Evolutionary conservation across 2,888 invertebrate genomes (phyloP).

Genomic region (Tachina lurida): DNA sequence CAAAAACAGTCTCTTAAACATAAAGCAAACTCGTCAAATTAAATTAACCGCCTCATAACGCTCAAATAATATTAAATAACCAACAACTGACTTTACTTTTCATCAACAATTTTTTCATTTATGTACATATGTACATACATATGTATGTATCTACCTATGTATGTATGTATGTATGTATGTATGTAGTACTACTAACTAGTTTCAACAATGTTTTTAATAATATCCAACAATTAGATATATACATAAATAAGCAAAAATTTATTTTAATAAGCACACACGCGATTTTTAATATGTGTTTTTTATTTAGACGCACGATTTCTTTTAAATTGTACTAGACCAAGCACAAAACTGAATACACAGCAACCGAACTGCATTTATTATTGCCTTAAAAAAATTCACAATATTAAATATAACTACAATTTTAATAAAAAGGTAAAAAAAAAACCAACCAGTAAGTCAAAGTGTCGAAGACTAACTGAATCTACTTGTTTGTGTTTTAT

Average conservation of each 20-base stretch:
- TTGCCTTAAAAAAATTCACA: constrained; percentile 6
- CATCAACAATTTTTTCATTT: constrained; percentile 23
- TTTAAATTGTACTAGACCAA: constrained; percentile 24
- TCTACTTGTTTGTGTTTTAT: constrained; percentile 59
- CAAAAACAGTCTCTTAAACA: constrained; percentile 43
- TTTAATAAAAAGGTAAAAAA: constrained; percentile 19
- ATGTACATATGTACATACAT: too few species aligned
- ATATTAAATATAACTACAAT: background rate
- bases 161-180: too few species aligned
- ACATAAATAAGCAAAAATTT: constrained; percentile 44
- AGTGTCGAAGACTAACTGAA: constrained; percentile 68
- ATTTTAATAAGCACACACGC: constrained; percentile 48
- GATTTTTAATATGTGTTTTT: constrained; percentile 53
- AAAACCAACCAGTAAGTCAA: constrained; percentile 64
- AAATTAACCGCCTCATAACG: constrained; percentile 25
- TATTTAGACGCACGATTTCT: constrained; percentile 54
- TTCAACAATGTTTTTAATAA: constrained; percentile 33
- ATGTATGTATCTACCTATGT: too few species aligned
- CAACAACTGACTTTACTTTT: constrained; percentile 40
- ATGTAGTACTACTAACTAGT: constrained; percentile 40
- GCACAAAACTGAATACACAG: background rate
- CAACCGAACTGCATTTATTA: constrained; percentile 18
- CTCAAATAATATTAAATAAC: constrained; percentile 61
- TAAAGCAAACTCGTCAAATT: constrained; percentile 8
- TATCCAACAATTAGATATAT: constrained; percentile 34